phyloP scores from a whole-genome alignment of 2,113 vertebrate species.

The Gadus chalcogrammus region DNA sequence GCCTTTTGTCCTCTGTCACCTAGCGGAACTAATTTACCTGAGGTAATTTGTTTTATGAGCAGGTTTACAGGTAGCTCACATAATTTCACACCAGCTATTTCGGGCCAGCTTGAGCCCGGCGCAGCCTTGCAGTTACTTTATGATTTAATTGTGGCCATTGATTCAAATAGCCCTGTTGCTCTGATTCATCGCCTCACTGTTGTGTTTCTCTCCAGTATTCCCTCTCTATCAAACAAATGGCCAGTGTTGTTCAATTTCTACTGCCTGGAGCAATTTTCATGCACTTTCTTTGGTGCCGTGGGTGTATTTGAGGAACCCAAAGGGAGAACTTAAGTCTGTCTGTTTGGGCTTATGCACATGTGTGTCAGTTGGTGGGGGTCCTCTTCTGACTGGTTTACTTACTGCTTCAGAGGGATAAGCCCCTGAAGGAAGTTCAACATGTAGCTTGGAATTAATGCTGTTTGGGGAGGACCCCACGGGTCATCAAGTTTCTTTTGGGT shows the following conservation, averaged over 20 bases:
- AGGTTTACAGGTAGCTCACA: constrained; percentile 9
- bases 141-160: constrained; percentile 15
- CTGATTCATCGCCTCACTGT: neutral
- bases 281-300: neutral
- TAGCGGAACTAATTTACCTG: constrained; percentile 7
- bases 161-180: constrained; percentile 8
- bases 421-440: neutral
- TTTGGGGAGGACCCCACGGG: neutral
- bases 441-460: neutral
- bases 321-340: neutral
- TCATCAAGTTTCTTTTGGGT: too few relatives aligned
- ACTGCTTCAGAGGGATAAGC: neutral
- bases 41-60: constrained; percentile 16
- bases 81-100: constrained; percentile 1
- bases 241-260: constrained; percentile 2
- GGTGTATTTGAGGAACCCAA: neutral
- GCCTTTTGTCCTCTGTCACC: constrained; percentile 14
- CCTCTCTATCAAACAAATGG: constrained; percentile 1
- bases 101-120: neutral
- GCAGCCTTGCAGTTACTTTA: constrained; percentile 3
- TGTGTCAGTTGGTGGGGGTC: neutral
- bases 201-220: neutral
- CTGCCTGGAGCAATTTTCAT: neutral
- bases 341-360: neutral
- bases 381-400: neutral